Conservation (phyloP, 2,797 vertebrate genomes). For the Pangasius larnaudii region DNA sequence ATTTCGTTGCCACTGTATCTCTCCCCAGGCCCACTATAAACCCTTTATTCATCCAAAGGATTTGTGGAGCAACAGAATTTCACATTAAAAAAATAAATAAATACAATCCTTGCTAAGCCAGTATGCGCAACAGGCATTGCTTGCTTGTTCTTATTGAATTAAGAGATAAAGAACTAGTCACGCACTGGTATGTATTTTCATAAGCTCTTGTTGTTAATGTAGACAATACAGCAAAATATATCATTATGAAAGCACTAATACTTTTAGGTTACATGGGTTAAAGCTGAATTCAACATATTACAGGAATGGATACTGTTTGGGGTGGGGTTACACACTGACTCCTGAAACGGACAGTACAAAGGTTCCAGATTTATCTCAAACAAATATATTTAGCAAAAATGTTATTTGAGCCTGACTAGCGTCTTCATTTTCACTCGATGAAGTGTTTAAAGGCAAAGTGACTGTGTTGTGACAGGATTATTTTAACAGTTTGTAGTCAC, state of each 20-base stretch:
- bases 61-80: neutral
- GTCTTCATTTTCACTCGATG: neutral
- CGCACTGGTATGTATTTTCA: neutral
- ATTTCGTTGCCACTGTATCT: conserved; percentile 8
- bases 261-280: neutral
- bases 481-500: neutral
- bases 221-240: too few species aligned
- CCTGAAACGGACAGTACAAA: neutral
- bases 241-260: neutral
- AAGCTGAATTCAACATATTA: neutral
- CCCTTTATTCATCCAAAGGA: conserved; percentile 7
- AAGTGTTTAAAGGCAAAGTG: neutral
- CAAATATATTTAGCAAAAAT: neutral
- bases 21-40: conserved; percentile 1
- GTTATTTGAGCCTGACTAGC: neutral
- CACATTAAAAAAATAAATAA: neutral
- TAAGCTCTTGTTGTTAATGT: neutral
- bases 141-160: neutral
- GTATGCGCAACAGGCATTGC: neutral
- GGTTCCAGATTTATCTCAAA: neutral
- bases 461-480: neutral
- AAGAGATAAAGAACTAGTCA: neutral
- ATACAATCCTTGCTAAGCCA: neutral
- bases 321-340: too few species aligned
- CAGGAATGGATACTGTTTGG: neutral